Percentiles rank a stretch among this genome's conserved stretches.
Conservation (phyloP, 2,113 vertebrate species). For the Saccopteryx leptura region DNA sequence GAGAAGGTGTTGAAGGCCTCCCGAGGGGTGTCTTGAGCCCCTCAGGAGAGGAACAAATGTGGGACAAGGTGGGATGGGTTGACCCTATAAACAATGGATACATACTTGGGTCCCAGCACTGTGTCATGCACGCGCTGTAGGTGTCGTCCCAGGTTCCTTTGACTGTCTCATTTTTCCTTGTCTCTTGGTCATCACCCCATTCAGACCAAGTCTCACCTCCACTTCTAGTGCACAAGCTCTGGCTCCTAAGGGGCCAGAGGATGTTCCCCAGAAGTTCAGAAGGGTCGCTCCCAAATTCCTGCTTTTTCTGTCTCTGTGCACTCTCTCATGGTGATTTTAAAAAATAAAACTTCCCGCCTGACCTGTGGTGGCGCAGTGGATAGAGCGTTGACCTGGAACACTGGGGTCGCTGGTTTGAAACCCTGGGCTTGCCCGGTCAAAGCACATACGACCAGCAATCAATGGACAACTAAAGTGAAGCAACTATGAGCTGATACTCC, state of each 20-base stretch:
- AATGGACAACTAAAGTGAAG: no score
- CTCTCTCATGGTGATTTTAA: background rate
- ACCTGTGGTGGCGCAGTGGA: no score
- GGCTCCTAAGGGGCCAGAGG: background rate
- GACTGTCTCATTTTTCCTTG: background rate
- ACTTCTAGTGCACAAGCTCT: background rate
- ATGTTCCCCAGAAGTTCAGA: background rate
- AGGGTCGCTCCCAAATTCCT: accelerated
- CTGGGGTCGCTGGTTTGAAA: no score
- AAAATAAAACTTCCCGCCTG: background rate
- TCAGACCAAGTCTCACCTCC: background rate
- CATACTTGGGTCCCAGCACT: no score
- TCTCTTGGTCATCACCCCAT: background rate
- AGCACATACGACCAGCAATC: no score
- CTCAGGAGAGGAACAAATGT: background rate
- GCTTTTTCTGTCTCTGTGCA: background rate
- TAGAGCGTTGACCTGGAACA: no score
- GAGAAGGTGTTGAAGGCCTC: background rate
- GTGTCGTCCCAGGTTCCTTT: accelerated
- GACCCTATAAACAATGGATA: background rate
- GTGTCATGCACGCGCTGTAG: no score
- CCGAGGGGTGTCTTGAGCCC: background rate
- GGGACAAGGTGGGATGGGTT: background rate
- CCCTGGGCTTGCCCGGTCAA: no score
- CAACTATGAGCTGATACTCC: no score